phyloP scores from a whole-genome alignment of 64 coral and sea anemone genomes.

The Anthopleura sola region DNA sequence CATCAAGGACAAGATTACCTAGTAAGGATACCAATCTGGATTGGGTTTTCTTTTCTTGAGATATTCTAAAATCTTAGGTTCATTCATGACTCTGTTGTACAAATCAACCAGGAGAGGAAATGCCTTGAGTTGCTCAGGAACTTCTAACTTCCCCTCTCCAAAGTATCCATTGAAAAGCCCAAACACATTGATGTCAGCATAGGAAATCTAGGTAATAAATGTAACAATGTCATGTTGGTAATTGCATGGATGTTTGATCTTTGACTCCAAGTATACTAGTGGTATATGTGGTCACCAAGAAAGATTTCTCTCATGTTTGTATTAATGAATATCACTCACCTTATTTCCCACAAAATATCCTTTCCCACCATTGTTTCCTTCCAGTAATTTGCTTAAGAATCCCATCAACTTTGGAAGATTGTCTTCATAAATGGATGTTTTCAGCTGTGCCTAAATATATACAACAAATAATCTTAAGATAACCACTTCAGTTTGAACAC shows the following conservation, averaged over 20 bases:
- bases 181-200: conserved; percentile 72
- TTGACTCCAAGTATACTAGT: not conserved
- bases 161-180: conserved; percentile 61
- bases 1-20: not conserved
- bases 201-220: conserved; percentile 45
- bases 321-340: not conserved
- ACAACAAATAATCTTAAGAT: not conserved
- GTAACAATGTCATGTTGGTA: not conserved
- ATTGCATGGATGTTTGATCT: not conserved
- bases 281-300: too few species aligned
- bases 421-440: conserved; percentile 8
- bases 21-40: conserved; percentile 18
- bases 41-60: conserved; percentile 49
- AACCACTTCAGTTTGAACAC: not conserved
- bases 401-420: conserved; percentile 1
- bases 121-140: conserved; percentile 31
- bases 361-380: conserved; percentile 52
- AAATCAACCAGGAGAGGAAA: conserved; percentile 47
- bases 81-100: conserved; percentile 61
- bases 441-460: not conserved
- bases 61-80: conserved; percentile 54
- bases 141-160: conserved; percentile 31
- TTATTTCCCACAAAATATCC: conserved; percentile 46
- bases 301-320: too few species aligned
- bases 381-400: conserved; percentile 31